Conservation (phyloP, 23 tunicate genomes). For the Aplidium turbinatum region DNA sequence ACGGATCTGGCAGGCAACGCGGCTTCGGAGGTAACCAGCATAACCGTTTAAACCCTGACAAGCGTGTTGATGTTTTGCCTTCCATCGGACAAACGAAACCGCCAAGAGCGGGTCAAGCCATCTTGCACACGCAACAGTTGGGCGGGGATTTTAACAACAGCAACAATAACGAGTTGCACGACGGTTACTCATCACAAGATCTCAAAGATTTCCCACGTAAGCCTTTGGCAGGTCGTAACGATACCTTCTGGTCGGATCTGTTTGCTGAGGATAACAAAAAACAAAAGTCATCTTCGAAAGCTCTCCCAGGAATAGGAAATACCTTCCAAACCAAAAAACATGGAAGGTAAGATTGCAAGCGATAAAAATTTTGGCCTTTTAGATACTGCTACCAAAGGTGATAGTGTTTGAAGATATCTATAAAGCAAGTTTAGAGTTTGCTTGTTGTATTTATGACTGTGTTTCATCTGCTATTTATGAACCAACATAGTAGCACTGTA, state of each 20-base stretch:
- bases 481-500: too few species aligned
- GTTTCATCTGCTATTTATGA: too few species aligned
- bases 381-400: too few species aligned
- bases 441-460: too few species aligned
- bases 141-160: conserved; percentile 28
- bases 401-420: too few species aligned
- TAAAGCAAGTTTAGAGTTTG: too few species aligned
- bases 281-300: background rate
- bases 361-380: too few species aligned
- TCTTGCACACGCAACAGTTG: too few species aligned
- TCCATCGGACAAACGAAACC: background rate
- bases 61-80: conserved; percentile 5
- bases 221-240: conserved; percentile 35
- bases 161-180: conserved; percentile 19
- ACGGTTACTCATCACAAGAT: background rate
- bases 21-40: background rate
- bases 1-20: background rate
- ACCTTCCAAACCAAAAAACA: conserved; percentile 1
- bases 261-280: conserved; percentile 7
- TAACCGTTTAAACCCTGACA: conserved; percentile 29
- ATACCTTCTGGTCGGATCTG: conserved; percentile 42
- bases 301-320: conserved; percentile 15
- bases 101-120: background rate
- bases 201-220: conserved; percentile 11
- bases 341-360: background rate